These are phyloP conservation scores for Panurus biarmicus DNA, from an alignment of 2,113 vertebrate species.

Conservation along the genomic window DNA sequence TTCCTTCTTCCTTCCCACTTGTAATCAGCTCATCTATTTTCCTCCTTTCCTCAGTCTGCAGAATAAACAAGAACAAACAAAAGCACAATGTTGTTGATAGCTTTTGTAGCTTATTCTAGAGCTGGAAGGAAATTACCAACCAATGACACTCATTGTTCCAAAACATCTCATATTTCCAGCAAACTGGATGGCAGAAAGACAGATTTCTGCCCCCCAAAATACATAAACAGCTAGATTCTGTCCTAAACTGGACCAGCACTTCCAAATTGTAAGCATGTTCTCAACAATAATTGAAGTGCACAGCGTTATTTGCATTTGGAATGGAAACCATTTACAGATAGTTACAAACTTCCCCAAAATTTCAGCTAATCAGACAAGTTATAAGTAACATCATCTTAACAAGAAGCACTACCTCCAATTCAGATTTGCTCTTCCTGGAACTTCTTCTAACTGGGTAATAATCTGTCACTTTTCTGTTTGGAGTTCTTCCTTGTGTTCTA, in stretches of 20 bases:
- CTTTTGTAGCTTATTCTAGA: background rate
- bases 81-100: background rate
- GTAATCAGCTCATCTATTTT: conserved; percentile 85
- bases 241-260: background rate
- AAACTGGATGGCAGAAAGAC: background rate
- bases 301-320: background rate
- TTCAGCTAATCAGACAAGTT: fast-evolving
- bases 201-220: background rate
- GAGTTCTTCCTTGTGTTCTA: conserved; percentile 78
- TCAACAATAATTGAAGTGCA: background rate
- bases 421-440: conserved; percentile 87
- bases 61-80: conserved; percentile 1
- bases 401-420: conserved; percentile 78
- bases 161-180: background rate
- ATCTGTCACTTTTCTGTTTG: conserved; percentile 90
- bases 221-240: background rate
- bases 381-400: background rate
- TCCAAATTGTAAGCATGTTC: background rate
- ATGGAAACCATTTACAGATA: background rate
- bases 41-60: conserved; percentile 83
- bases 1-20: conserved; percentile 84
- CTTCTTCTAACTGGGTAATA: conserved; percentile 91
- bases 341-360: background rate
- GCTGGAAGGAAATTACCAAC: background rate
- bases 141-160: background rate